Conservation (phyloP, 2,797 vertebrate species). For the Phrynocephalus forsythii region DNA sequence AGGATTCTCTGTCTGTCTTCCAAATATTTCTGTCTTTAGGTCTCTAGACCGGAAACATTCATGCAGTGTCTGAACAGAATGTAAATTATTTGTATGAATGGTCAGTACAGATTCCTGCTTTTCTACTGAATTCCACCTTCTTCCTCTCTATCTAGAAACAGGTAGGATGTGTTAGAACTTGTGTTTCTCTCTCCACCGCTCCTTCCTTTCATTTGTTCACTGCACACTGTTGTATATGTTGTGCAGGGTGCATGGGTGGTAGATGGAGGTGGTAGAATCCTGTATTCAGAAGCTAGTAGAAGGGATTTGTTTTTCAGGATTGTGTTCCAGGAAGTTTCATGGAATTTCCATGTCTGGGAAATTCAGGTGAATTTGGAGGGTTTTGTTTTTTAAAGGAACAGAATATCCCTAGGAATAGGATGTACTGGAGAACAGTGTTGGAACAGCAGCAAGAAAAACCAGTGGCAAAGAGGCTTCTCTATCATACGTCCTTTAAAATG, state of each 20-base stretch:
- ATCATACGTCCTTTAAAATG: no score
- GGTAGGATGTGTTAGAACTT: conserved; percentile 66
- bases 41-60: conserved; percentile 59
- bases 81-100: conserved; percentile 60
- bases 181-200: conserved; percentile 34
- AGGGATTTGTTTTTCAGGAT: background rate
- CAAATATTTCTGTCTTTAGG: conserved; percentile 61
- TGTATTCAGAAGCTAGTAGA: background rate
- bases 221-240: background rate
- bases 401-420: background rate
- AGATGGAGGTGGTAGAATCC: background rate
- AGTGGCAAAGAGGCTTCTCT: background rate
- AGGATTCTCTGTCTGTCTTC: conserved; percentile 46
- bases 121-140: conserved; percentile 44
- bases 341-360: no score
- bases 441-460: background rate
- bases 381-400: no score
- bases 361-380: no score
- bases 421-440: background rate
- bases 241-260: background rate
- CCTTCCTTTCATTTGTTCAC: conserved; percentile 5
- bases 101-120: conserved; percentile 57
- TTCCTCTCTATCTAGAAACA: conserved; percentile 66
- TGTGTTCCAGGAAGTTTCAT: no score
- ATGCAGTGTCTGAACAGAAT: conserved; percentile 59